Evolutionary conservation across 2,888 invertebrate genomes (phyloP).

Genomic region (Ophion slaviceki): DNA sequence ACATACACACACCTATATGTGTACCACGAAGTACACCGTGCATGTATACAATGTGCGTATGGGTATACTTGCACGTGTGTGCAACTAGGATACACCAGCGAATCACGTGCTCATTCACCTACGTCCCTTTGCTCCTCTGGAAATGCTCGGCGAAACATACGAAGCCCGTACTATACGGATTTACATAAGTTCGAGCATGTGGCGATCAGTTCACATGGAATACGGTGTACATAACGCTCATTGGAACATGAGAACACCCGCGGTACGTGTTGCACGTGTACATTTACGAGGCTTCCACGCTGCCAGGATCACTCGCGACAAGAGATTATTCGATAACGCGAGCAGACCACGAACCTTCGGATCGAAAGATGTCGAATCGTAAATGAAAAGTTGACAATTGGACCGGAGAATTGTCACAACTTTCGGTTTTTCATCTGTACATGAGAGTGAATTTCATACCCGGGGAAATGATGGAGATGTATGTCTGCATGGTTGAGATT

Average conservation of each 20-base stretch:
- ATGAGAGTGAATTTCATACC: background rate
- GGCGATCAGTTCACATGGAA: conserved; percentile 59
- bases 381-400: background rate
- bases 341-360: background rate
- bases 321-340: background rate
- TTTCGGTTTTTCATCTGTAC: background rate
- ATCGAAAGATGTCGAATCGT: background rate
- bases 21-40: background rate
- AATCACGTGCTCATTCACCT: conserved; percentile 66
- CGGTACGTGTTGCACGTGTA: conserved; percentile 55
- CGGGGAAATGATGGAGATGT: no score
- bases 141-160: conserved; percentile 27
- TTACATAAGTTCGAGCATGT: conserved; percentile 50
- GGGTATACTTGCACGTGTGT: background rate
- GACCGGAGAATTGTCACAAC: background rate
- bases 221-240: conserved; percentile 46
- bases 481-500: no score
- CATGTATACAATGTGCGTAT: no score
- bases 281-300: conserved; percentile 31
- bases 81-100: conserved; percentile 50
- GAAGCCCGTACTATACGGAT: conserved; percentile 29
- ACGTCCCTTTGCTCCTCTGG: conserved; percentile 50
- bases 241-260: conserved; percentile 62
- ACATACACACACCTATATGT: conserved; percentile 7
- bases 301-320: conserved; percentile 6